Base-by-base conservation (phyloP, 2,888 invertebrate genomes). In the Gari tellinella region DNA sequence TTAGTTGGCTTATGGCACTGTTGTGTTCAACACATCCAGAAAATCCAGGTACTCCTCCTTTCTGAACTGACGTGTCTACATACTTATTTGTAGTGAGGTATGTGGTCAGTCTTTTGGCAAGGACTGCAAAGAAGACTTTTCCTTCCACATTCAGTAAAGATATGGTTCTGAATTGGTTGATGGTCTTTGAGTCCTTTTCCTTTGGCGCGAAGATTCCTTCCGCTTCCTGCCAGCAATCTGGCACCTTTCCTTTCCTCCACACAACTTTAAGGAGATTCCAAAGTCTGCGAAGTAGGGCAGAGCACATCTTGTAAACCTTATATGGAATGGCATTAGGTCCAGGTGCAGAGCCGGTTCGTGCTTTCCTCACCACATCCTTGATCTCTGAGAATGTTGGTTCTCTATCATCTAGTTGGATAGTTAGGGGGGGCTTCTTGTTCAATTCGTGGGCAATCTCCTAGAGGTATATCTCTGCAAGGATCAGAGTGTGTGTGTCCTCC, bases 21-120 rank as follows among this genome's bases (percentile, higher is more conserved):
- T 72, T 65, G 25, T 73, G 73, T 41, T 78, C 60, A 1, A 69
- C 25, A 31, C 68, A 75, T 15, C 66, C 68, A 21, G 56, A 57
- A n/a, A 75, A 45, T 43, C 66, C 75, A 45, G 75, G 75, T 4
- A 75, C 60, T 21, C 65, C 68, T 23, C 60, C 58, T 17, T 72
- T 65, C 49, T 72, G 64, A 0, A 72, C 58, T 12, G 67, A 78
- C 0, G 60, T 67, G 55, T 79, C 57, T 2, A 67, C 52, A 19
- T 43, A 43, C 43, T 43, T 4, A 19, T 43, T 43, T 3, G 4
- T 14, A 12, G 31, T 41, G 49, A 60, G 62, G 23, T 68, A 77
- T 0, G 8, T 14, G 40, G 56, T 62, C 51, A 65, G 10, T 15
- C 57, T 26, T 23, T 26, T 67, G 5, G 60, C 70, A 8, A 74